A percentile compares a stretch with the other conserved stretches of the same genome.
phyloP scores from a whole-genome alignment of 1,140 invertebrate genomes.

The Drosophila nannoptera region DNA sequence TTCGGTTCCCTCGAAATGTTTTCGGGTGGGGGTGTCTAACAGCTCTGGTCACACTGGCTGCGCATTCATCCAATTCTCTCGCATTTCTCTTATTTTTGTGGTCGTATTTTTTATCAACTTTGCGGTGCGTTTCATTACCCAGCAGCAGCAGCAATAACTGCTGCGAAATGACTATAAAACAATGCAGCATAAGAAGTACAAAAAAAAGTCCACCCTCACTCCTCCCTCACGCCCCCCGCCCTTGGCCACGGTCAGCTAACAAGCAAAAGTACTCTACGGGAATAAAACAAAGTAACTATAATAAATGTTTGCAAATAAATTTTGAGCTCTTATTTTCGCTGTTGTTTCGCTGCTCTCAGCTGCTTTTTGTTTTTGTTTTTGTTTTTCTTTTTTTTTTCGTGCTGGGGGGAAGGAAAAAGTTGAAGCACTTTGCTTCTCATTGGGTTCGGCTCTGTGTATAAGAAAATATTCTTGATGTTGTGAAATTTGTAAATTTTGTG shows the following conservation, averaged over 20 bases:
- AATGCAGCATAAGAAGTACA: conserved; percentile 65
- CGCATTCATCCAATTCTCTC: conserved; percentile 4
- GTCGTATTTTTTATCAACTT: conserved; percentile 55
- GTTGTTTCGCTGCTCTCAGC: neutral
- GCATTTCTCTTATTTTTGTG: conserved; percentile 2
- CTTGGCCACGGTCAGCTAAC: conserved; percentile 9
- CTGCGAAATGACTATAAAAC: conserved; percentile 66
- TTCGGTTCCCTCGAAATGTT: conserved; percentile 24
- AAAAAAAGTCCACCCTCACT: neutral
- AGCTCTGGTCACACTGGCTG: neutral
- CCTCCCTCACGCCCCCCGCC: neutral
- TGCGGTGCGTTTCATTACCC: conserved; percentile 53
- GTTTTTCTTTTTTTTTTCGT: conserved; percentile 51
- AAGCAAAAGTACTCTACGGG: conserved; percentile 64
- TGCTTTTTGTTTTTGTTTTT: conserved; percentile 12
- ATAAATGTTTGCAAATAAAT: conserved; percentile 77
- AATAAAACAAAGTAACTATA: conserved; percentile 77
- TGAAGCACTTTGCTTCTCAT: conserved; percentile 58
- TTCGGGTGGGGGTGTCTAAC: neutral
- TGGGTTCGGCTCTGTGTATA: conserved; percentile 21
- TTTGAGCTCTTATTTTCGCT: conserved; percentile 54
- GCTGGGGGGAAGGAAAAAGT: conserved; percentile 50
- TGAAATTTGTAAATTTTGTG: conserved; percentile 68
- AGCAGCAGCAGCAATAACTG: conserved; percentile 15
- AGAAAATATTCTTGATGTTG: conserved; percentile 71